Base-by-base conservation (phyloP, 2,113 vertebrate genomes). In the Thinocorus orbignyianus region DNA sequence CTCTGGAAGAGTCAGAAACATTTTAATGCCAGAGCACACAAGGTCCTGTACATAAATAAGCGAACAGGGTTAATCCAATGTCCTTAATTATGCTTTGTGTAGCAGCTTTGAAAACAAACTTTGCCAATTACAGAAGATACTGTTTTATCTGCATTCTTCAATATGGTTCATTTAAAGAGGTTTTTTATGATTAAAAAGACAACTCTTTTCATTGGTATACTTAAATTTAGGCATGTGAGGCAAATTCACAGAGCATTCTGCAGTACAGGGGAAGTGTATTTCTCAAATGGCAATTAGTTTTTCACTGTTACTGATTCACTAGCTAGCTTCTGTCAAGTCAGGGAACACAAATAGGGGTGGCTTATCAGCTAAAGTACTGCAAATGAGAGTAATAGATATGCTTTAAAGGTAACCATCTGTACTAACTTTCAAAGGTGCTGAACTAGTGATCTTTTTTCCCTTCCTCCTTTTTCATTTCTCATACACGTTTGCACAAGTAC, bases 401-500 rank as follows among this genome's bases (percentile, higher is more conserved):
- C 97, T 98, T 94, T 95, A 93, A 98, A 98, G 94, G 97, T 97
- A 98, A 96, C 97, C 97, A 98, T 98, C 97, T 98, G 97, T 96
- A 97, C 97, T 72, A 95, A 97, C 97, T 98, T 98, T 98, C 97
- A 98, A 97, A 98, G 98, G 95, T 98, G 97, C 97, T 98, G 97
- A 98, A 98, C 96, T 97, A 97, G 97, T 97, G 95, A 96, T 84
- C 90, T 80, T 97, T 90, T 92, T 92, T 79, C 81, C 78, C 96
- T 93, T 97, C 93, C 97, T 95, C 97, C 96, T 79, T 88, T 79
- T 73, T 90, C 51, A 37, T 58, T 44, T 87, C 48, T 94, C 65
- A 81, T 94, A 61, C 61, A 80, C 73, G 48, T 96, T 85, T 90
- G 62, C 88, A 81, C 76, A 90, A 96, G 90, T 57, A 76, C 97